Evolutionary conservation across 2,113 vertebrate species (phyloP).

Genomic region (Psophia crepitans): DNA sequence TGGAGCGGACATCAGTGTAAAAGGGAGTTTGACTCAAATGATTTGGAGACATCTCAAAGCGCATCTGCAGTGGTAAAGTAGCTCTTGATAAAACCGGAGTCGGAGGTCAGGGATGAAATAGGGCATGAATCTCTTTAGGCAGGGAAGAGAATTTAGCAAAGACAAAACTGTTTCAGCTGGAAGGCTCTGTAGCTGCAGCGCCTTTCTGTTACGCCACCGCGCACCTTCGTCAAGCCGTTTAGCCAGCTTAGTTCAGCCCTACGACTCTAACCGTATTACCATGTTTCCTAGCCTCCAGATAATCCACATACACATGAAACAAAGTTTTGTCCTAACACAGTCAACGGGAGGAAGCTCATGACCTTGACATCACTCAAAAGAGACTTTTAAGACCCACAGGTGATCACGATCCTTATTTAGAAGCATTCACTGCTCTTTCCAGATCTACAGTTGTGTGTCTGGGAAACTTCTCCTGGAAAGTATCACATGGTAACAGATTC

Average conservation of each 20-base stretch:
- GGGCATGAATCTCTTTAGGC: not conserved
- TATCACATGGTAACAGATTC: not conserved
- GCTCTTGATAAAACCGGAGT: not conserved
- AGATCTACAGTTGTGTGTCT: not conserved
- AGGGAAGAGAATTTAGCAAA: not conserved
- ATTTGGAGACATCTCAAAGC: fast-evolving
- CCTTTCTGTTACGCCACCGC: not conserved
- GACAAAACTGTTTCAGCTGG: not conserved
- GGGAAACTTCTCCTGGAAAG: not conserved
- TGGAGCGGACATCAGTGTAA: fast-evolving
- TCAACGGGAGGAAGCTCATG: not conserved
- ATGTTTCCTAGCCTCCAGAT: not conserved
- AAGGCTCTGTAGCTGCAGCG: not conserved
- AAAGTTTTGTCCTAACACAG: not conserved
- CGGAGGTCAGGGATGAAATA: not conserved
- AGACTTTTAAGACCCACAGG: not conserved
- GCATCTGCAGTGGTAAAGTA: fast-evolving
- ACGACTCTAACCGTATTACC: too few species aligned
- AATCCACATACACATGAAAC: not conserved
- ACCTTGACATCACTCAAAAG: not conserved
- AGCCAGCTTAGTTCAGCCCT: not conserved
- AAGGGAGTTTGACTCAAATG: fast-evolving
- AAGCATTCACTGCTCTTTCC: not conserved
- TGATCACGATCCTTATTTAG: too few species aligned
- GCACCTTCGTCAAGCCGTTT: not conserved